Percentiles rank a stretch among this genome's conserved stretches.
phyloP scores from a whole-genome alignment of 2,888 invertebrate species.

The Tetrapedia diversipes region DNA sequence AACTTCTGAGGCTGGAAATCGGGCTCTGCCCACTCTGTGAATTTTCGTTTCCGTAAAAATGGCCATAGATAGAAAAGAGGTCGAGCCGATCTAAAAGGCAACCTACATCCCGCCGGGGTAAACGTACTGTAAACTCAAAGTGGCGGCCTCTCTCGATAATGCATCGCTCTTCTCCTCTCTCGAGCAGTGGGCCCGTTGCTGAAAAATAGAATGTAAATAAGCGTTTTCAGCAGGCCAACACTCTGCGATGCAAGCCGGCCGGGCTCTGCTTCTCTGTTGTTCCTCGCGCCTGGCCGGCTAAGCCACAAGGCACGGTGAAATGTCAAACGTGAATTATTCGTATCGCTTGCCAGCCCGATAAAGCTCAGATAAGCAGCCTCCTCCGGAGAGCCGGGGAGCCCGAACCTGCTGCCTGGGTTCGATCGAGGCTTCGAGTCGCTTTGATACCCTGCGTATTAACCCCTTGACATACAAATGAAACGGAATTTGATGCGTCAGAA shows the following conservation, averaged over 20 bases:
- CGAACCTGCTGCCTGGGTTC: conserved; percentile 6
- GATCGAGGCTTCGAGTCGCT: neutral
- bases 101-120: conserved; percentile 67
- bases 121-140: conserved; percentile 55
- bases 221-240: conserved; percentile 46
- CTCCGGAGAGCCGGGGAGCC: neutral
- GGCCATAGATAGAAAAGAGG: conserved; percentile 66
- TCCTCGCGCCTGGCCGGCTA: neutral
- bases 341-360: conserved; percentile 15
- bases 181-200: conserved; percentile 25
- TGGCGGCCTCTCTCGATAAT: conserved; percentile 57
- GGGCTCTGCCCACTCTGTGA: conserved; percentile 73
- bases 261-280: no score
- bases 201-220: conserved; percentile 59
- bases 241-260: no score
- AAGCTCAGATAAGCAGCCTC: conserved; percentile 17
- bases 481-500: no score
- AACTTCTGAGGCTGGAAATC: conserved; percentile 72
- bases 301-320: conserved; percentile 17
- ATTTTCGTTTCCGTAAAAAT: conserved; percentile 71
- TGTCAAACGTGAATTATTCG: conserved; percentile 49
- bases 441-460: neutral
- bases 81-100: conserved; percentile 71
- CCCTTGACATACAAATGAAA: no score
- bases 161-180: conserved; percentile 26